Evolutionary conservation across 2,113 vertebrate genomes (phyloP).

Genomic region (Coryphaenoides rupestris): DNA sequence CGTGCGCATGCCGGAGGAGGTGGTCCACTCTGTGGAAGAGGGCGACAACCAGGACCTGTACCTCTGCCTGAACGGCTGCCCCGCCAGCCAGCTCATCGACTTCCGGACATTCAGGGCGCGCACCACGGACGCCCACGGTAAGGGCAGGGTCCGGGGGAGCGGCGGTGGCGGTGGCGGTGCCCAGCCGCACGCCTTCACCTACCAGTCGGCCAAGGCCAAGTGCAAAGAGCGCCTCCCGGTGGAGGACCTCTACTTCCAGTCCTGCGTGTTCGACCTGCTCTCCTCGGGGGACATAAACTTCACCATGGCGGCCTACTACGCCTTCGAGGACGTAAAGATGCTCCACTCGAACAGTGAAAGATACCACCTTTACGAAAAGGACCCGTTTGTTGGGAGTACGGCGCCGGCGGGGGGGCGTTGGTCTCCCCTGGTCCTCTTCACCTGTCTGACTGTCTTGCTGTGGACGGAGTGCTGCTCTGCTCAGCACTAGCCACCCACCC

Average conservation of each 20-base stretch:
- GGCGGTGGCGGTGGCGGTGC: no score
- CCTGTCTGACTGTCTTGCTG: slow-evolving; percentile 52
- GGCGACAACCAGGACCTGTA: slow-evolving; percentile 90
- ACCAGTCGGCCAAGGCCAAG: slow-evolving; percentile 82
- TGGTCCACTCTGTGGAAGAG: slow-evolving; percentile 89
- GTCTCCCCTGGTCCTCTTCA: slow-evolving; percentile 34
- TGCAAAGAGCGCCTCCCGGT: slow-evolving; percentile 93
- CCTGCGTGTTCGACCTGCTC: slow-evolving; percentile 94
- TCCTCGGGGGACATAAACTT: slow-evolving; percentile 95
- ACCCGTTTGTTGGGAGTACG: slow-evolving; percentile 51
- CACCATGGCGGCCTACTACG: slow-evolving; percentile 95
- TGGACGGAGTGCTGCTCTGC: slow-evolving; percentile 66
- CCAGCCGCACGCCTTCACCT: slow-evolving; percentile 74
- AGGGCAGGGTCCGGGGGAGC: slow-evolving; percentile 32
- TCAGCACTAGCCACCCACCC: slow-evolving; percentile 67
- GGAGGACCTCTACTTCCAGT: slow-evolving; percentile 96
- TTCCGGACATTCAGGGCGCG: slow-evolving; percentile 76
- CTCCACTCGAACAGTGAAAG: slow-evolving; percentile 92
- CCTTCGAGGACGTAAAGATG: slow-evolving; percentile 92
- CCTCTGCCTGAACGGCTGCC: slow-evolving; percentile 92
- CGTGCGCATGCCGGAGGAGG: slow-evolving; percentile 91
- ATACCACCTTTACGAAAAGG: slow-evolving; percentile 86
- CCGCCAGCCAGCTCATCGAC: slow-evolving; percentile 88
- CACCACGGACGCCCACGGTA: slow-evolving; percentile 57
- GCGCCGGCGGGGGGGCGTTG: neutral